Base-by-base conservation (phyloP, 2,113 vertebrate genomes). In the Melanerpes formicivorus region DNA sequence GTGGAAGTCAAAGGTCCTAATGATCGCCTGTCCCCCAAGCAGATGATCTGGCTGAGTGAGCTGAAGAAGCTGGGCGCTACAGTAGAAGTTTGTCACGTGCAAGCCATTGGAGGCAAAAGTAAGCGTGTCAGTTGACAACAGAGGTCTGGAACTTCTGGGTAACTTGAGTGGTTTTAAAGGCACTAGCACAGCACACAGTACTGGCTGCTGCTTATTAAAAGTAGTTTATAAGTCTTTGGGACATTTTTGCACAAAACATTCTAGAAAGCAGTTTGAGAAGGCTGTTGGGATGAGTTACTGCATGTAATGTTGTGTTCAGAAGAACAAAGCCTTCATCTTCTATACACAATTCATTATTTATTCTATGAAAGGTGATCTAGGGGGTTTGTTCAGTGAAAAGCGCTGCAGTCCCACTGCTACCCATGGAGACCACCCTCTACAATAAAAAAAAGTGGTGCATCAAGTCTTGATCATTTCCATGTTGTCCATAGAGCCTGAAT, bases 1-100 rank as follows among this genome's bases (percentile, higher is more conserved):
- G 99, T 99, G 93, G 99, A 99, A 87, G 99, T 99, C 84, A 99
- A 99, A 90, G 99, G 99, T 14, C 99, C 99, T 60, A 98, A 77
- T 0, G 99, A 99, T 59, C 98, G 98, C 6, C 98, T 99, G 71
- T 99, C 99, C 2, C 98, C 97, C 80, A 99, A 99, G 96, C 99
- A 99, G 90, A 98, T 98, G 82, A 93, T 99, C 89, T 99, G 99
- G 99, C 90, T 99, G 97, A 98, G 98, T 3, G 98, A 99, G 67
- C 98, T 99, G 86, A 97, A 97, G 90, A 87, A 96, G 90, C 92
- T 99, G 84, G 99, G 99, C 1, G 99, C 99, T 0, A 85, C 97
- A 2, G 99, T 99, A 3, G 99, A 99, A 87, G 99, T 99, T 52
- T 99, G 99, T 82, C 99, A 99, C 0, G 99, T 99, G 77, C 97